phyloP scores from a whole-genome alignment of 2,113 vertebrate species.

The Guaruba guarouba region DNA sequence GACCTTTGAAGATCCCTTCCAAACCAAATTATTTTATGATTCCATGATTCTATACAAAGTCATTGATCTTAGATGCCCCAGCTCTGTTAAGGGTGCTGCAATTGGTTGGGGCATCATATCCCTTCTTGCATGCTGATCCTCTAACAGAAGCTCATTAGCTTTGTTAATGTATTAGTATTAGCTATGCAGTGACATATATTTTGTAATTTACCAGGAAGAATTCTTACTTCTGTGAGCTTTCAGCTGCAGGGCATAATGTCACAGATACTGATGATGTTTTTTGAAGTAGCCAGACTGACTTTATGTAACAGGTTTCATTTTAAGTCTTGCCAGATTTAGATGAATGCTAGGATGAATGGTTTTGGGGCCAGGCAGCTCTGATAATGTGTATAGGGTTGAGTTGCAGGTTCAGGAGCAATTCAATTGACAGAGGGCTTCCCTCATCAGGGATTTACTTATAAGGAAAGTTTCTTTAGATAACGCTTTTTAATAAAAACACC shows the following conservation, averaged over 20 bases:
- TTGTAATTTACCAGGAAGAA: not conserved
- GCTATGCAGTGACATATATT: not conserved
- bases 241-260: accelerated
- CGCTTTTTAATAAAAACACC: not conserved
- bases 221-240: not conserved
- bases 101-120: too few relatives aligned
- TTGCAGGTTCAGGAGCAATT: not conserved
- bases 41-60: not conserved
- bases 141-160: not conserved
- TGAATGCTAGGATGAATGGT: not conserved
- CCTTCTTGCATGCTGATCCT: accelerated
- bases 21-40: not conserved
- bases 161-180: not conserved
- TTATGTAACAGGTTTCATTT: not conserved
- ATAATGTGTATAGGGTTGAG: not conserved
- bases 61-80: accelerated
- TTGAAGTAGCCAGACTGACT: not conserved
- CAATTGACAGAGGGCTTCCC: not conserved
- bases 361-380: not conserved
- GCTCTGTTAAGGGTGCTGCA: too few relatives aligned
- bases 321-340: not conserved
- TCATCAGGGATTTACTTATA: not conserved
- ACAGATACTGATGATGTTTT: accelerated
- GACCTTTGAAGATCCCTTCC: not conserved
- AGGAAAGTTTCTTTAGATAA: not conserved